Base-by-base conservation (phyloP, 2,113 vertebrate species). In the Callospermophilus lateralis region DNA sequence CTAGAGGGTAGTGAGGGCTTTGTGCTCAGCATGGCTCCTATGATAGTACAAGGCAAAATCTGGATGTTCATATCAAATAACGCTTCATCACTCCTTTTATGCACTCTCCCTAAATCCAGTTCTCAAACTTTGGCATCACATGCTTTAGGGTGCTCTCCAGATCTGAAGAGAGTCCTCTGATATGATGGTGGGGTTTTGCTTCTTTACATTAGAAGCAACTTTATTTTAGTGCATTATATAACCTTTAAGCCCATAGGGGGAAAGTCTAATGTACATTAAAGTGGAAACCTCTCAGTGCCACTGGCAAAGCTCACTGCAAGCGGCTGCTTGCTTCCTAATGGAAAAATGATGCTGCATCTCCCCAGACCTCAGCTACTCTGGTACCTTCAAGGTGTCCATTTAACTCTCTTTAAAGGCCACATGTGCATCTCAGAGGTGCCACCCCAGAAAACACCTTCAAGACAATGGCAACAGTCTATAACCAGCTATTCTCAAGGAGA, bases 221-320 rank as follows among this genome's bases (percentile, higher is more conserved):
- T 76, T 85, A 84, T 83, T 70, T 61, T 76, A 85, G 39, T 72
- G 67, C 58, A 70, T 89, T 89, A 48, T 39, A 22, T 94, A 80
- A 85, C 10, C 70, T 90, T 84, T 37, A 58, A 61, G 45, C 63
- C 76, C 65, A 24, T 16, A 84, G 61, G 58, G 37, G 15, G 3
- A 37, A 90, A n/a, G 26, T 70, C 72, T 79, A n/a, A 87, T 39
- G n/a, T 42, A 34, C 42, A 39, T 39, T 89, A 42, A 76, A 72
- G 8, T 78, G 45, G 53, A 83, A 65, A 78, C 10, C 10, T 89
- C 45, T 92, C 32, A 17, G 55, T 37, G 63, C 76, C 20, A 28
- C 48, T n/a, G 20, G 68, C 37, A 74, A 78, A 63, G 78, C 10
- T 1, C 11, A 8, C 15, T 42, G 51, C 28, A 24, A 17, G 37